A percentile compares a stretch with the other conserved stretches of the same genome.
Conservation (phyloP, 1,140 invertebrate species). For the Helicoverpa zea region DNA sequence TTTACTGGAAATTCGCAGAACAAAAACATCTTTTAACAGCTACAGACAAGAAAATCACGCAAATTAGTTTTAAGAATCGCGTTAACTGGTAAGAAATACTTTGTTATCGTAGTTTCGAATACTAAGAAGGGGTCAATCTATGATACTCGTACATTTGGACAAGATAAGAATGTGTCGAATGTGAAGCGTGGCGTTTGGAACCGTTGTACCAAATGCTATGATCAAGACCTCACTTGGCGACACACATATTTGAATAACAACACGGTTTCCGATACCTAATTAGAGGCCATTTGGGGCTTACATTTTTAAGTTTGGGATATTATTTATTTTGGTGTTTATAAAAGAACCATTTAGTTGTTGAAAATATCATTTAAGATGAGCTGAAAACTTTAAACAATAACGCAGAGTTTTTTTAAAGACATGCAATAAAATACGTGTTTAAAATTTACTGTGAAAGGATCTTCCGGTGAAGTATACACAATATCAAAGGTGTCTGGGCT, state of each 20-base stretch:
- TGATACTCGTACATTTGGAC: background rate
- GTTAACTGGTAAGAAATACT: too few species aligned
- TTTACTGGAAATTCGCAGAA: background rate
- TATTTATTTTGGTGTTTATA: background rate
- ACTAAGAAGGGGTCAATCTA: constrained; percentile 16
- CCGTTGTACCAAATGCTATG: constrained; percentile 29
- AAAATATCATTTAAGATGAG: too few species aligned
- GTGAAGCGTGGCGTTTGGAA: constrained; percentile 4
- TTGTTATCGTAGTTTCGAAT: background rate
- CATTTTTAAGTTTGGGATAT: too few species aligned
- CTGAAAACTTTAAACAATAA: too few species aligned
- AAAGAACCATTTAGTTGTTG: too few species aligned
- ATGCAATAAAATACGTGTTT: constrained; percentile 1
- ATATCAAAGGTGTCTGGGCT: constrained; percentile 15
- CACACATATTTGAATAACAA: constrained; percentile 36
- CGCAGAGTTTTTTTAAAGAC: background rate
- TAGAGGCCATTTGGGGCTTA: constrained; percentile 22
- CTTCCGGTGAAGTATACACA: constrained; percentile 21
- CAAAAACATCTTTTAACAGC: background rate
- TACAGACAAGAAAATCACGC: background rate
- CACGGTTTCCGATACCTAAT: constrained; percentile 8
- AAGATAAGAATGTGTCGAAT: constrained; percentile 32
- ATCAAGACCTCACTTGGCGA: constrained; percentile 30
- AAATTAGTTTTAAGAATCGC: background rate
- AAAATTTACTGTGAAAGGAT: constrained; percentile 26